phyloP scores from a whole-genome alignment of 2,113 vertebrate species.

The Channa argus region DNA sequence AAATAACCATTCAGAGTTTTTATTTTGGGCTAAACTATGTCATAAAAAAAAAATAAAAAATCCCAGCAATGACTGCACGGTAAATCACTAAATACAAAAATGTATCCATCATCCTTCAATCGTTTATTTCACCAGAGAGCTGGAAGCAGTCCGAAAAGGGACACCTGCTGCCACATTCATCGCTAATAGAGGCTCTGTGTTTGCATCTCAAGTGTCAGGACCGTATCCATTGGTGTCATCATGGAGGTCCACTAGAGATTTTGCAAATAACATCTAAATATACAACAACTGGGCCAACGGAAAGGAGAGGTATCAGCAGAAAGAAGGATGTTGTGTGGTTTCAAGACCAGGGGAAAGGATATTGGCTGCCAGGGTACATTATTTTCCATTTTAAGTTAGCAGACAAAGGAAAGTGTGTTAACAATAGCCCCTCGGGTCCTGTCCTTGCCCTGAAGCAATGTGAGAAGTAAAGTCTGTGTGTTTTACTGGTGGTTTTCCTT shows the following conservation, averaged over 20 bases:
- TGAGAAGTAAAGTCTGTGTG: neutral
- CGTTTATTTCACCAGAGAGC: constrained; percentile 36
- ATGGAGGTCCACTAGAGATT: constrained; percentile 17
- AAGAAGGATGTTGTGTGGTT: constrained; percentile 21
- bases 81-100: constrained; percentile 54
- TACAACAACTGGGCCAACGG: constrained; percentile 33
- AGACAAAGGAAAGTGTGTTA: constrained; percentile 36
- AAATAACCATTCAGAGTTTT: constrained; percentile 60
- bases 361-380: constrained; percentile 17
- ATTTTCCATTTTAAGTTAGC: constrained; percentile 35
- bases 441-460: constrained; percentile 4
- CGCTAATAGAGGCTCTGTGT: neutral
- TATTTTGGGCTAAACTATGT: constrained; percentile 61
- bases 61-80: constrained; percentile 41
- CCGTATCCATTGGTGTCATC: neutral
- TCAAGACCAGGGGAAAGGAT: neutral
- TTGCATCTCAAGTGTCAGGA: constrained; percentile 3
- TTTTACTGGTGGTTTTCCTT: constrained; percentile 29
- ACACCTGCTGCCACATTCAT: constrained; percentile 43
- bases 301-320: constrained; percentile 21
- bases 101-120: constrained; percentile 52
- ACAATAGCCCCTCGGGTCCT: constrained; percentile 31
- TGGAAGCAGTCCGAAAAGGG: constrained; percentile 9
- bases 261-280: constrained; percentile 59
- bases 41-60: constrained; percentile 58